These are phyloP conservation scores for Cephalopterus ornatus DNA, from an alignment of 2,113 vertebrate genomes.

Conservation along the genomic window DNA sequence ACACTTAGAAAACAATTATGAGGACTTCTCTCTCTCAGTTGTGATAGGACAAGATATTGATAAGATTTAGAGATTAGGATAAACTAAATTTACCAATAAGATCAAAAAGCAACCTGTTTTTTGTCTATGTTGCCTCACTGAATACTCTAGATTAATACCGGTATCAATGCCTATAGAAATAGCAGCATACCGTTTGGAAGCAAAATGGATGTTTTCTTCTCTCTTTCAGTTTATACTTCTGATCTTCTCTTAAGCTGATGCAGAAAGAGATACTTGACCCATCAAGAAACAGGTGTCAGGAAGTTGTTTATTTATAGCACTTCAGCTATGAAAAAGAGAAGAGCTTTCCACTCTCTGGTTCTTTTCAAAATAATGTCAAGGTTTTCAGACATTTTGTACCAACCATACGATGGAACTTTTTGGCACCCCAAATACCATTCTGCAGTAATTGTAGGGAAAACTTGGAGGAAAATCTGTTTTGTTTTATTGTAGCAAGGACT, in stretches of 20 bases:
- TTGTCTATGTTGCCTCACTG: background rate
- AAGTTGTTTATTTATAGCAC: background rate
- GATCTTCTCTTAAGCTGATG: background rate
- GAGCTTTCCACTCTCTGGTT: background rate
- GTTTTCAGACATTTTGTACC: background rate
- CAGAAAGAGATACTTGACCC: background rate
- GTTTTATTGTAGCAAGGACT: background rate
- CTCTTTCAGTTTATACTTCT: background rate
- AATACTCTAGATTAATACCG: background rate
- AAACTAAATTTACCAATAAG: background rate
- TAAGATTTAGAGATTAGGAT: background rate
- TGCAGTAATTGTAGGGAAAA: background rate
- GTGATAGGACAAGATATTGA: background rate
- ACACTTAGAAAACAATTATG: fast-evolving
- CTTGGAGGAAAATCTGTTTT: background rate
- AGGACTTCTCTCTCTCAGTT: background rate
- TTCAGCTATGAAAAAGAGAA: background rate
- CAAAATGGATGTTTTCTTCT: background rate
- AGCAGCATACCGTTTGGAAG: fast-evolving
- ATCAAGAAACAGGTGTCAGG: background rate
- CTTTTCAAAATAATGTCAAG: background rate
- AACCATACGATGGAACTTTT: background rate
- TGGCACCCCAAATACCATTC: background rate
- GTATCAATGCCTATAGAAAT: background rate
- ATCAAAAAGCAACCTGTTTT: background rate